Evolutionary conservation across 2,113 vertebrate genomes (phyloP), one percentile per base, ranked within the genome.

Genomic region (Maccullochella peelii): DNA sequence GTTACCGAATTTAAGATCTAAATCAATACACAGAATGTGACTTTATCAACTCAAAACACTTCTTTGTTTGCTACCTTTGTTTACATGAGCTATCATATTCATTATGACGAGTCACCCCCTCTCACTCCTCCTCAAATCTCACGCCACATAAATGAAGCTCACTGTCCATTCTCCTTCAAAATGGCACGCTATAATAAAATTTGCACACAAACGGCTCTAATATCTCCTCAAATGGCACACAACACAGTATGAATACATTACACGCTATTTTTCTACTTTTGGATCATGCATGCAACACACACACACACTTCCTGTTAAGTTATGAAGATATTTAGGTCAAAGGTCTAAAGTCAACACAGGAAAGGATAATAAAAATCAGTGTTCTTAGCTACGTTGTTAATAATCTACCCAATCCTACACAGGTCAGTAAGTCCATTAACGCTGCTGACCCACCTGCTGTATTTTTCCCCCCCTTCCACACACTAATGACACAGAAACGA

Each of bases 301-400:
- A 52, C 50, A 52, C 25, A 70, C 12, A 67, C 40, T 63, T 57
- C 69, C 67, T 73, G 83, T 89, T 84, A 12, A 65, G 82, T 77
- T 88, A 80, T 79, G 61, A 76, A 86, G 66, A 86, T 82, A 94
- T 95, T 88, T 92, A 83, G 92, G 93, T 93, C 91, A 94, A 94
- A 87, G 84, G 88, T 93, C 85, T 89, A 92, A 93, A 91, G 87
- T 83, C 77, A 90, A 88, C 81, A 79, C 38, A 52, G 54, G 8
- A 63, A 67, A 84, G 86, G 74, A 87, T 82, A 71, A 91, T 86
- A 91, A 85, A 90, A 91, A 86, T 83, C 72, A 27, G 65, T 61
- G 80, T 89, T 87, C 73, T 78, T 16, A 67, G 79, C 70, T 10
- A 27, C 36, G 79, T 73, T 77, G 92, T 94, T 95, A 94, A 95